These are phyloP conservation scores for Pterobdella sp. DNA, from an alignment of 2,888 invertebrate species.

Conservation along the genomic window DNA sequence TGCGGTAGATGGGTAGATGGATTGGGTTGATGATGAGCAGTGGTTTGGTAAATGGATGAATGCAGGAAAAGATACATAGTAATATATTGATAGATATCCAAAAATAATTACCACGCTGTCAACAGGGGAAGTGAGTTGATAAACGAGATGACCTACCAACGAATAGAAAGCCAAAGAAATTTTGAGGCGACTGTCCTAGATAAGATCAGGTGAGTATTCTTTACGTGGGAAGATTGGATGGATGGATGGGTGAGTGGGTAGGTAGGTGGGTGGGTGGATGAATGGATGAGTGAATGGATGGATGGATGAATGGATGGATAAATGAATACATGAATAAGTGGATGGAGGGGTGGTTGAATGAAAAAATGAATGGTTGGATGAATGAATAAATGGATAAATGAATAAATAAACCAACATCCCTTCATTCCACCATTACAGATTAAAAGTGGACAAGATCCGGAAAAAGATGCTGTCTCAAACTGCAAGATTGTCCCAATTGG, in stretches of 20 bases:
- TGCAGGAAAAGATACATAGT: no score
- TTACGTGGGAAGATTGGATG: constrained; percentile 93
- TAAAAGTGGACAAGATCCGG: constrained; percentile 24
- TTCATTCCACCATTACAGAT: not conserved
- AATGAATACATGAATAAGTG: no score
- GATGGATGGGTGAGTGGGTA: constrained; percentile 79
- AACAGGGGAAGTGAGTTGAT: constrained; percentile 89
- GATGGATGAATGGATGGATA: no score
- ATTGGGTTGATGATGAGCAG: not conserved
- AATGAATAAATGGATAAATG: no score
- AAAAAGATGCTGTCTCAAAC: constrained; percentile 12
- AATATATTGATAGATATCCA: no score
- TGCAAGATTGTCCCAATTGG: not conserved
- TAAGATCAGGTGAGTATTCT: constrained; percentile 74
- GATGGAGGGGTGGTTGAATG: no score
- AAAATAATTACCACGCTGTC: no score
- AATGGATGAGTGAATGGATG: no score
- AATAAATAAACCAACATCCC: not conserved
- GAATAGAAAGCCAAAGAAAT: constrained; percentile 78
- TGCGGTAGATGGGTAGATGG: not conserved
- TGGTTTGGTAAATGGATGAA: no score
- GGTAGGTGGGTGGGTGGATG: no score
- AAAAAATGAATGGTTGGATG: no score
- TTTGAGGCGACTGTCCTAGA: constrained; percentile 76
- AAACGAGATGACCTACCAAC: constrained; percentile 78